phyloP scores from a whole-genome alignment of 2,888 invertebrate species.

The Cantharis rufa region DNA sequence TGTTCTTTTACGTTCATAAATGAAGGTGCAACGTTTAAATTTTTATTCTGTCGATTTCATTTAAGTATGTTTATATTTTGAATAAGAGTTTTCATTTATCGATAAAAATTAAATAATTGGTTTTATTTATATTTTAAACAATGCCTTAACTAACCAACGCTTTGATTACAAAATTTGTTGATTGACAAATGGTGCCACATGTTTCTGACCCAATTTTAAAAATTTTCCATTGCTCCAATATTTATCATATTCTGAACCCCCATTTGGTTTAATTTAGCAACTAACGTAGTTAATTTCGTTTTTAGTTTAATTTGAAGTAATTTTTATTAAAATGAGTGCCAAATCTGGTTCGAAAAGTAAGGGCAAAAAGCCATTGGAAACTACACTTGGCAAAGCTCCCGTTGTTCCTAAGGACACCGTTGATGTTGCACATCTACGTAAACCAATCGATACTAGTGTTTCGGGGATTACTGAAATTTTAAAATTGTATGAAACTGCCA shows the following conservation, averaged over 20 bases:
- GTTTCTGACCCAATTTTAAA: background rate
- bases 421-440: constrained; percentile 58
- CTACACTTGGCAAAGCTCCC: constrained; percentile 47
- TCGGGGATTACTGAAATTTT: constrained; percentile 72
- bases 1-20: background rate
- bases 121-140: background rate
- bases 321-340: constrained; percentile 18
- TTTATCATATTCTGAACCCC: background rate
- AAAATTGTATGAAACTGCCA: constrained; percentile 74
- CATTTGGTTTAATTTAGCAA: background rate
- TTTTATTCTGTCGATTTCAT: background rate
- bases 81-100: background rate
- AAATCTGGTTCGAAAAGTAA: constrained; percentile 34
- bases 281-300: background rate
- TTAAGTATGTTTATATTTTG: background rate
- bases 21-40: background rate
- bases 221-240: background rate
- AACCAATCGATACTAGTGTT: constrained; percentile 71
- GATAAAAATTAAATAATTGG: background rate
- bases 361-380: constrained; percentile 44
- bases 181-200: background rate
- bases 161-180: background rate
- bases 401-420: constrained; percentile 32
- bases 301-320: background rate
- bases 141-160: background rate